Base-by-base conservation (phyloP, 2,888 invertebrate species). In the Aquatica leii region DNA sequence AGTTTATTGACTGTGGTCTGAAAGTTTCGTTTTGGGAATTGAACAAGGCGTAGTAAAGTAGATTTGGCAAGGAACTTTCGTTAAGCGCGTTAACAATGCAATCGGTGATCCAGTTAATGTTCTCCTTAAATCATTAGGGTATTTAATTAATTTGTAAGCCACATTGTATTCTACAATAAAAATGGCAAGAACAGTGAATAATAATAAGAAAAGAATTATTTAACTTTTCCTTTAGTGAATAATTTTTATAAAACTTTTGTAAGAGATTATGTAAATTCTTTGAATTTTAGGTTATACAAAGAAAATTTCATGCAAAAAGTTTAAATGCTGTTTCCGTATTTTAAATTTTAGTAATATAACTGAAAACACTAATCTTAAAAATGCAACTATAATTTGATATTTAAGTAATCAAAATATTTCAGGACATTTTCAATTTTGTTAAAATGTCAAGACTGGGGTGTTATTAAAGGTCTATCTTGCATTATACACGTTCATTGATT, bases 381-480 rank as follows among this genome's bases (percentile, higher is more conserved):
- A 8, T 8, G 31, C 31, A 14, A 31, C 14, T 20, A 11, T 52
- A 18, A 15, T 15, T 52, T 59, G 59, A 59, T 59, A 59, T 59
- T 60, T 60, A 60, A 54, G 31, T 35, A 54, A 50, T 40, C 17
- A 14, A 18, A 58, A 46, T 50, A 48, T 37, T 20, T 11, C 14
- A 37, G 55, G 60, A 59, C 66, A 62, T 65, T 67, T 55, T 62
- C 66, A 57, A 59, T 69, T 65, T 62, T 68, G 68, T 58, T 64
- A 65, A 72, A 72, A 73, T 71, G 72, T 68, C 73, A 71, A 64
- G 67, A 65, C 65, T 60, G 57, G 62, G 66, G 69, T 57, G 64
- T 67, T 68, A 71, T 70, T 70, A 74, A 74, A 73, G 74, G 73
- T 74, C 72, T 72, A 72, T 72, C 71, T 65, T 73, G 70, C 69